Conservation (phyloP, 1,140 invertebrate genomes). For the Pararge aegeria region DNA sequence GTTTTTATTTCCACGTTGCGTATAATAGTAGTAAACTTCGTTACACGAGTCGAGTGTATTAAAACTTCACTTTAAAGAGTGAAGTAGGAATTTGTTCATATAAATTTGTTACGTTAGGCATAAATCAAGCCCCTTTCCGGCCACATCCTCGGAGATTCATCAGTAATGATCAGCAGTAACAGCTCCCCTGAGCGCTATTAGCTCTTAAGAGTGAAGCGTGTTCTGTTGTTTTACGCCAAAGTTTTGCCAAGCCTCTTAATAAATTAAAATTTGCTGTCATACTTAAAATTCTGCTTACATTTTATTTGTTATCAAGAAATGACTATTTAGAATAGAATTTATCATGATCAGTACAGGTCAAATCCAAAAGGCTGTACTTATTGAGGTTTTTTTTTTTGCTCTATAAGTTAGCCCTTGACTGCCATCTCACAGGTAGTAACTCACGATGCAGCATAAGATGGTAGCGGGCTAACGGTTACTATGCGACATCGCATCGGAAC, state of each 20-base stretch:
- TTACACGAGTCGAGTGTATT: not conserved
- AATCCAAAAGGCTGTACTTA: too few relatives aligned
- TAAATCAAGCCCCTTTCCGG: constrained; percentile 15
- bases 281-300: not conserved
- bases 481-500: too few relatives aligned
- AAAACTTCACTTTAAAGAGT: not conserved
- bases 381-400: too few relatives aligned
- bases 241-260: not conserved
- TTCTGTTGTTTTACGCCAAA: constrained; percentile 13
- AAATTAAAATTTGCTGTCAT: not conserved
- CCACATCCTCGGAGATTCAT: constrained; percentile 16
- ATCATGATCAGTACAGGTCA: too few relatives aligned
- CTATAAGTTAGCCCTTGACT: too few relatives aligned
- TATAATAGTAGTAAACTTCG: too few relatives aligned
- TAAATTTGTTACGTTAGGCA: constrained; percentile 10
- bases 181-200: constrained; percentile 10
- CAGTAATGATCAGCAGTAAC: constrained; percentile 16
- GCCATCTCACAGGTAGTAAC: too few relatives aligned
- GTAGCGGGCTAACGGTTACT: too few relatives aligned
- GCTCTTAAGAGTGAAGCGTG: constrained; percentile 14
- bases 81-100: not conserved
- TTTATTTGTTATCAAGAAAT: too few relatives aligned
- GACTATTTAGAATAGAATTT: too few relatives aligned
- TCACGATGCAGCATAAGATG: too few relatives aligned
- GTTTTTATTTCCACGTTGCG: too few relatives aligned